phyloP scores from a whole-genome alignment of 2,113 vertebrate species.

The Phyllostomus discolor region DNA sequence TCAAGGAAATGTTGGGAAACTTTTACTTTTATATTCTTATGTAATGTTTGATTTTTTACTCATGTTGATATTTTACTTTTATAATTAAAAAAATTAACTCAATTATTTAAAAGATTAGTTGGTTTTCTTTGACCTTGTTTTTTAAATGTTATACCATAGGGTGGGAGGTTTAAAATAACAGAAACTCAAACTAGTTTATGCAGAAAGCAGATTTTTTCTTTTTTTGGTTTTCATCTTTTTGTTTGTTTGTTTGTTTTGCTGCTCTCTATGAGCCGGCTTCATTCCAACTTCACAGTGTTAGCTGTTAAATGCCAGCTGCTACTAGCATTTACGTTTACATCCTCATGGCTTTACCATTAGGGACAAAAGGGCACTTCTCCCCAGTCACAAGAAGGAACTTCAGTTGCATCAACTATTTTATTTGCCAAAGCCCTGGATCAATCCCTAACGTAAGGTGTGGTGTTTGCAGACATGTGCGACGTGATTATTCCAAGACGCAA shows the following conservation, averaged over 20 bases:
- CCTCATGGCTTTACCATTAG: background rate
- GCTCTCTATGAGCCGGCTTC: background rate
- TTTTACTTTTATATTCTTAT: background rate
- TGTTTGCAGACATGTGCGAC: background rate
- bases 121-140: background rate
- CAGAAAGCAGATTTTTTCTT: background rate
- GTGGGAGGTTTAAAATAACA: background rate
- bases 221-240: background rate
- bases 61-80: background rate
- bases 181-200: background rate
- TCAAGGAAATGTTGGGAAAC: background rate
- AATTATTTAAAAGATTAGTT: background rate
- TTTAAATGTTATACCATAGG: background rate
- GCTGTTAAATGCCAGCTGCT: too few species aligned
- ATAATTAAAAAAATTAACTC: background rate
- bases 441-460: background rate
- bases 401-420: background rate
- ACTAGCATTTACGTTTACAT: background rate
- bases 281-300: background rate
- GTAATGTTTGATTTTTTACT: background rate
- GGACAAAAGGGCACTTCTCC: background rate
- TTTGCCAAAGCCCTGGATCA: background rate
- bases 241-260: background rate
- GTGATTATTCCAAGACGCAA: background rate
- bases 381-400: background rate